Percentiles rank a stretch among this genome's conserved stretches.
phyloP scores from a whole-genome alignment of 2,888 invertebrate genomes.

The Lypha dubia region DNA sequence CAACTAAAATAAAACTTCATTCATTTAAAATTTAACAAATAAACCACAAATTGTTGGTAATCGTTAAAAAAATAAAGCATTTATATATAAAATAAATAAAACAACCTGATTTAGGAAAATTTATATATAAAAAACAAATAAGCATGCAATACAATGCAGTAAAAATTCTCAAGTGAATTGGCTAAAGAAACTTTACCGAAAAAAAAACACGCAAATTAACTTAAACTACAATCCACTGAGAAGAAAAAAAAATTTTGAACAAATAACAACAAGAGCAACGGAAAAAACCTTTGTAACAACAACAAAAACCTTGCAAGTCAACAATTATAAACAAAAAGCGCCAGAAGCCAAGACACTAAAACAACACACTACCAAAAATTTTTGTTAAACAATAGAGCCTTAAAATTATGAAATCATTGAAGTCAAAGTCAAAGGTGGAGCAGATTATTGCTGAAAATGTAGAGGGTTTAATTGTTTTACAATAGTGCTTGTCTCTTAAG shows the following conservation, averaged over 20 bases:
- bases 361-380: conserved; percentile 50
- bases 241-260: conserved; percentile 19
- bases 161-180: conserved; percentile 70
- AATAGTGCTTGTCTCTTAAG: no score
- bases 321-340: conserved; percentile 60
- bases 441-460: no score
- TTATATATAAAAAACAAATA: conserved; percentile 55
- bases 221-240: conserved; percentile 61
- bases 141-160: conserved; percentile 51
- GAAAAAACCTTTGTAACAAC: conserved; percentile 36
- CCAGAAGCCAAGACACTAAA: conserved; percentile 68
- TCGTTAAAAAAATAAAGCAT: conserved; percentile 43
- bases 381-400: neutral
- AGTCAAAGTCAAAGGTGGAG: no score
- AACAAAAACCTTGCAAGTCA: conserved; percentile 42
- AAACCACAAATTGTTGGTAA: conserved; percentile 67
- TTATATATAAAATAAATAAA: conserved; percentile 61
- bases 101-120: conserved; percentile 70
- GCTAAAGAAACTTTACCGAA: conserved; percentile 55
- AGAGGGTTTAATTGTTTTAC: no score
- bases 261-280: conserved; percentile 44
- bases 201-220: conserved; percentile 72
- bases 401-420: neutral
- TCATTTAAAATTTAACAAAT: conserved; percentile 68
- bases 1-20: conserved; percentile 54